Conservation (phyloP, 2,113 vertebrate genomes). For the Eretmochelys imbricata region DNA sequence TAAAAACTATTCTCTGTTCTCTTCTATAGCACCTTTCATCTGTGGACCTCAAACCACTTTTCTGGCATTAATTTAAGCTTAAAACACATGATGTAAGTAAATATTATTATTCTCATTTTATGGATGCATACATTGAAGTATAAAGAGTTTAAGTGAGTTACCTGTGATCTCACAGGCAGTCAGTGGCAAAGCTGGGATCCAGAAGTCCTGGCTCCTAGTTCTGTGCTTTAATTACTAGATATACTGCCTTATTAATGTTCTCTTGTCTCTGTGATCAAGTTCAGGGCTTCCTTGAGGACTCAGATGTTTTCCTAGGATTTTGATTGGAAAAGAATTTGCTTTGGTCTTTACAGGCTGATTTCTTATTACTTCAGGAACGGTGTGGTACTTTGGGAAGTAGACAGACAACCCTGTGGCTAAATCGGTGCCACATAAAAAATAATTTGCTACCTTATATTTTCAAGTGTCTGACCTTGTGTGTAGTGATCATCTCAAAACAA, state of each 20-base stretch:
- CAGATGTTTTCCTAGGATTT: background rate
- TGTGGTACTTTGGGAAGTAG: background rate
- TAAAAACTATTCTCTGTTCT: background rate
- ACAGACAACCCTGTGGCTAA: background rate
- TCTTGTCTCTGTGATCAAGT: background rate
- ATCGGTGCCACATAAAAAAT: background rate
- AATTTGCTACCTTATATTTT: background rate
- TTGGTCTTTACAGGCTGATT: background rate
- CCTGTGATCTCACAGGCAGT: background rate
- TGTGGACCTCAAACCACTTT: background rate
- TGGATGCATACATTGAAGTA: background rate
- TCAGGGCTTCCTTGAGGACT: background rate
- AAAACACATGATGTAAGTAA: background rate
- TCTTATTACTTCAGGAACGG: background rate
- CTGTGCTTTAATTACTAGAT: background rate
- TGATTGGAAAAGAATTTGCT: background rate
- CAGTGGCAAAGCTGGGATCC: background rate
- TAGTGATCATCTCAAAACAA: background rate
- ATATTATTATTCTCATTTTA: background rate
- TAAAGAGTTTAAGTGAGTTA: background rate
- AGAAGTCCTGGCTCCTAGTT: background rate
- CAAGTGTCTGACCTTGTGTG: background rate
- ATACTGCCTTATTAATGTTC: background rate
- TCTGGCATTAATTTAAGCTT: background rate
- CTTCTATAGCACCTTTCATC: background rate